Percentiles rank a stretch among this genome's conserved stretches.
These are phyloP conservation scores for Ennomos erosarius DNA, from an alignment of 2,888 invertebrate species.

Conservation along the genomic window DNA sequence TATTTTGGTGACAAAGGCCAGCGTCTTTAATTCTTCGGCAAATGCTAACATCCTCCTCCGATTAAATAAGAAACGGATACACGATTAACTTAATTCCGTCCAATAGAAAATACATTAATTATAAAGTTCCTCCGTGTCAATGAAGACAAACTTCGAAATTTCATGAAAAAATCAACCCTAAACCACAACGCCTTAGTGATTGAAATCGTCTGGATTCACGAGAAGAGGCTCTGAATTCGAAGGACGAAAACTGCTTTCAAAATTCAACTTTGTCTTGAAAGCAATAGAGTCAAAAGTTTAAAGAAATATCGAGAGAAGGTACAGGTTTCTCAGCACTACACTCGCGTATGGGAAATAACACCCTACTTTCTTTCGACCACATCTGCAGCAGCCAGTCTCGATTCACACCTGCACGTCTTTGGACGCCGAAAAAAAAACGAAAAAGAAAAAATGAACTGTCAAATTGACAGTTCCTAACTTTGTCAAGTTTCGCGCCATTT, in stretches of 20 bases:
- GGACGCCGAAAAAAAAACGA: conserved; percentile 45
- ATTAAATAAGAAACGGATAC: conserved; percentile 26
- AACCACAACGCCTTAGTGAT: neutral
- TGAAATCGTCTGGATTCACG: neutral
- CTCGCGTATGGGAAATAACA: conserved; percentile 58
- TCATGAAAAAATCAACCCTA: conserved; percentile 14
- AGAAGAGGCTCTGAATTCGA: conserved; percentile 30
- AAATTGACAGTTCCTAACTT: conserved; percentile 40
- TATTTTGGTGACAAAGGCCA: too few species aligned
- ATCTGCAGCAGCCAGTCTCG: conserved; percentile 50
- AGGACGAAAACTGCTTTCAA: neutral
- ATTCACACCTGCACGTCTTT: conserved; percentile 36
- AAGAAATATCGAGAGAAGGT: conserved; percentile 26
- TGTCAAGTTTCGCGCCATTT: conserved; percentile 31
- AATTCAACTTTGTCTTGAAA: conserved; percentile 9
- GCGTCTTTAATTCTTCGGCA: too few species aligned
- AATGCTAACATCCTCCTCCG: conserved; percentile 15
- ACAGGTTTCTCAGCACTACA: conserved; percentile 30
- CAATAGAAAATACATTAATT: conserved; percentile 29
- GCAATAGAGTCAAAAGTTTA: neutral
- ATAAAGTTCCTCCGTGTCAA: conserved; percentile 35
- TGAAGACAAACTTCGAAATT: conserved; percentile 26
- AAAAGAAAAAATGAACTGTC: conserved; percentile 49
- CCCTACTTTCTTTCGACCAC: conserved; percentile 64
- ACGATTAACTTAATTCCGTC: conserved; percentile 23